Base-by-base conservation (phyloP, 23 tunicate genomes). In the Ciona savignyi region DNA sequence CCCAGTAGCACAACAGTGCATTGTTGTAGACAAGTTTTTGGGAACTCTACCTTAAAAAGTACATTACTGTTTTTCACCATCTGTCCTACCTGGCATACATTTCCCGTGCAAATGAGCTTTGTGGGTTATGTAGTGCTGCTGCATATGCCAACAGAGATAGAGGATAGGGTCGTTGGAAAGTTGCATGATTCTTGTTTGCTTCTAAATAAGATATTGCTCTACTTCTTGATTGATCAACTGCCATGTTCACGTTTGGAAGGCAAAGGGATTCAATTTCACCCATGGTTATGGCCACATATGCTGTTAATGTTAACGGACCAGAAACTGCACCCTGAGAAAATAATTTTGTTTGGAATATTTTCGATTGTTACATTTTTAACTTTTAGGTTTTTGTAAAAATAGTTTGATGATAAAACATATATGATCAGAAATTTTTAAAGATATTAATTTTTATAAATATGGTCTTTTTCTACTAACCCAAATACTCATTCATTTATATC, bases 61-160 rank as follows among this genome's bases (percentile, higher is more conserved):
- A n/a, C n/a, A n/a, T n/a, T 11, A 49, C 20, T 49, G 20, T 49
- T 49, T 49, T 49, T 49, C 20, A 49, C 15, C 15, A 49, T 49
- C 20, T 20, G 15, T 49, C 20, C 20, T 20, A 80, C 85, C 71
- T 33, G 32, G 33, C 32, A 1, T 34, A 34, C 25, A 77, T 75
- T 70, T 84, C 82, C 1, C 34, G 6, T 1, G 82, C 76, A 33
- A 70, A 63, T 1, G 48, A 23, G 2, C 70, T 35, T 22, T 15
- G 4, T 4, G 90, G 90, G 32, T 78, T 35, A 56, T 66, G 70
- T 2, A 78, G 69, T 24, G 83, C 65, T 0, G 78, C 22, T 72
- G 90, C 90, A 48, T 85, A 85, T 0, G 90, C 61, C 1, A 78
- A 27, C 35, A 85, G 71, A 35, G 90, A 76, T n/a, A 78, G 63